A percentile compares a stretch with the other conserved stretches of the same genome.
Conservation (phyloP, 2,888 invertebrate genomes). For the Zele albiditarsus region DNA sequence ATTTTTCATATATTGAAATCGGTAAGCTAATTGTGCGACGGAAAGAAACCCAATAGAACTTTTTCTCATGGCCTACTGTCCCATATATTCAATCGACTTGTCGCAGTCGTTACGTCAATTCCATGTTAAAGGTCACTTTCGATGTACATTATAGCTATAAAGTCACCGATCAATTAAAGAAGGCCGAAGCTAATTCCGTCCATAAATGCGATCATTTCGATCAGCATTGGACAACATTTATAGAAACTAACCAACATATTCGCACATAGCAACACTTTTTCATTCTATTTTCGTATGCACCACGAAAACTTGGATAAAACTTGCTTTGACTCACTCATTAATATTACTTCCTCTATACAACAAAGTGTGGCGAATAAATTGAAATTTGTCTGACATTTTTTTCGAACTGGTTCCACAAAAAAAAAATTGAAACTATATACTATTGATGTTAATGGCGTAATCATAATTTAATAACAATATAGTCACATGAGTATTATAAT, state of each 20-base stretch:
- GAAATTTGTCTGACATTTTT: not conserved
- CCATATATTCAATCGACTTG: slow-evolving; percentile 37
- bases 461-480: too few species aligned
- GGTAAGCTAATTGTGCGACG: not conserved
- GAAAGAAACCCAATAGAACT: slow-evolving; percentile 11
- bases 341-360: not conserved
- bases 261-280: not conserved
- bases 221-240: slow-evolving; percentile 38
- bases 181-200: slow-evolving; percentile 44
- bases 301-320: too few species aligned
- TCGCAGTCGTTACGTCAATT: slow-evolving; percentile 41
- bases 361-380: slow-evolving; percentile 4
- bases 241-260: slow-evolving; percentile 32
- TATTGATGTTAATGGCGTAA: not conserved
- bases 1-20: not conserved
- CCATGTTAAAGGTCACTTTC: slow-evolving; percentile 43
- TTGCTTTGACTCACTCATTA: too few species aligned
- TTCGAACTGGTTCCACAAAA: not conserved
- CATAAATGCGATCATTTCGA: slow-evolving; percentile 39
- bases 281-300: not conserved
- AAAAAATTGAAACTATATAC: not conserved
- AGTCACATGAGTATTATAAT: too few species aligned
- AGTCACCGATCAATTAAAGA: slow-evolving; percentile 44
- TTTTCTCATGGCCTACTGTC: slow-evolving; percentile 44
- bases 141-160: slow-evolving; percentile 37